These are phyloP conservation scores for Nomada flava DNA, from an alignment of 2,888 invertebrate genomes.

Conservation along the genomic window DNA sequence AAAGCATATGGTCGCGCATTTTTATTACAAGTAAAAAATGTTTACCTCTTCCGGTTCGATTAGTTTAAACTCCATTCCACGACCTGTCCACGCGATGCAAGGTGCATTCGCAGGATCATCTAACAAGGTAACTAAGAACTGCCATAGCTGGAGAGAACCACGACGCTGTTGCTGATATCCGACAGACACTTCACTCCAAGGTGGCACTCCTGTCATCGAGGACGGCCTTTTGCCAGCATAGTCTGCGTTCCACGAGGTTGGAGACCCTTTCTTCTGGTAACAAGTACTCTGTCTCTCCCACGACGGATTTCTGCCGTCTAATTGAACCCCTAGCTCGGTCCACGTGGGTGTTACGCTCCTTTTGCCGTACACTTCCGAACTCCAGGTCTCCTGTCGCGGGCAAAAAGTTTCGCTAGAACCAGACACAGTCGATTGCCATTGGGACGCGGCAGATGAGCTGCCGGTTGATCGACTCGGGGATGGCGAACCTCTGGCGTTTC, in stretches of 20 bases:
- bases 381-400: conserved; percentile 74
- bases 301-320: conserved; percentile 73
- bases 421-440: conserved; percentile 71
- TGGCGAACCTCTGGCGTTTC: conserved; percentile 74
- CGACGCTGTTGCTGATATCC: conserved; percentile 87
- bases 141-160: conserved; percentile 96
- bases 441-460: conserved; percentile 75
- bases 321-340: conserved; percentile 78
- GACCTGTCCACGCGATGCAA: conserved; percentile 97
- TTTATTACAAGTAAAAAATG: not conserved
- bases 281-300: conserved; percentile 78
- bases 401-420: conserved; percentile 62
- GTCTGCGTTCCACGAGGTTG: conserved; percentile 77
- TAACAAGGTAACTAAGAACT: conserved; percentile 94
- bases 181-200: conserved; percentile 78
- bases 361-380: conserved; percentile 70
- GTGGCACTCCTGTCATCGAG: conserved; percentile 68
- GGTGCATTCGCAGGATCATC: conserved; percentile 90
- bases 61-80: conserved; percentile 97
- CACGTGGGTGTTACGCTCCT: conserved; percentile 78
- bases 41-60: conserved; percentile 96
- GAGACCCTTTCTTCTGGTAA: conserved; percentile 77
- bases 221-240: conserved; percentile 75
- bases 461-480: conserved; percentile 76
- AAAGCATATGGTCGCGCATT: no score